A percentile compares a stretch with the other conserved stretches of the same genome.
Conservation (phyloP, 2,888 invertebrate species). For the Clepsis dumicolana region DNA sequence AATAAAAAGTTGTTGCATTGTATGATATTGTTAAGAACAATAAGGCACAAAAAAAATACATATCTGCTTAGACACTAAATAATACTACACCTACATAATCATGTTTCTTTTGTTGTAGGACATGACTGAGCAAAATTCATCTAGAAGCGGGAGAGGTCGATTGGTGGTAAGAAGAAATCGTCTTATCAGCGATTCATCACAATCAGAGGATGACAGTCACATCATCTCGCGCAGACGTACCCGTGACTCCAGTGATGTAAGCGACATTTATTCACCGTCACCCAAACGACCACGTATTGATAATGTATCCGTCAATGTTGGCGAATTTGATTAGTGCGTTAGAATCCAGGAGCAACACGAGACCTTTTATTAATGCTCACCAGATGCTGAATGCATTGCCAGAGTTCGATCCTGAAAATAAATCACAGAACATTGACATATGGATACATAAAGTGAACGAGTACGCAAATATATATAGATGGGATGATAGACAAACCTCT, state of each 20-base stretch:
- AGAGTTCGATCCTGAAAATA: slow-evolving; percentile 10
- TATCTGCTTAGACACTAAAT: no score
- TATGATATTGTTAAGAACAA: no score
- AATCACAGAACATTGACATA: slow-evolving; percentile 4
- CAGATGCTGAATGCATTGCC: slow-evolving; percentile 13
- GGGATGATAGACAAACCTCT: slow-evolving; percentile 8
- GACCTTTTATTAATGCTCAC: slow-evolving; percentile 3
- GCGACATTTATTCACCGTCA: neutral
- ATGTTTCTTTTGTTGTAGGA: neutral
- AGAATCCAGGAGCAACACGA: neutral
- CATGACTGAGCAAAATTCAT: slow-evolving; percentile 1
- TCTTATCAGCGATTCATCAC: neutral
- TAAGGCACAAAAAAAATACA: no score
- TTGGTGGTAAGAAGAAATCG: neutral
- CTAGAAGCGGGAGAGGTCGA: neutral
- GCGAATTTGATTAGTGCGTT: slow-evolving; percentile 7
- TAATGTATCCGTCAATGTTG: neutral
- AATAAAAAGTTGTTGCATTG: no score
- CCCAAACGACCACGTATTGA: neutral
- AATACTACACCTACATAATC: neutral
- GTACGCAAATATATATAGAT: slow-evolving; percentile 2
- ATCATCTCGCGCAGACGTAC: neutral
- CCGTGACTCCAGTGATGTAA: neutral
- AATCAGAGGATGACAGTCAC: neutral
- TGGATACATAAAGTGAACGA: neutral